Conservation (phyloP, 2,888 invertebrate genomes). For the Caradrina kadenii region DNA sequence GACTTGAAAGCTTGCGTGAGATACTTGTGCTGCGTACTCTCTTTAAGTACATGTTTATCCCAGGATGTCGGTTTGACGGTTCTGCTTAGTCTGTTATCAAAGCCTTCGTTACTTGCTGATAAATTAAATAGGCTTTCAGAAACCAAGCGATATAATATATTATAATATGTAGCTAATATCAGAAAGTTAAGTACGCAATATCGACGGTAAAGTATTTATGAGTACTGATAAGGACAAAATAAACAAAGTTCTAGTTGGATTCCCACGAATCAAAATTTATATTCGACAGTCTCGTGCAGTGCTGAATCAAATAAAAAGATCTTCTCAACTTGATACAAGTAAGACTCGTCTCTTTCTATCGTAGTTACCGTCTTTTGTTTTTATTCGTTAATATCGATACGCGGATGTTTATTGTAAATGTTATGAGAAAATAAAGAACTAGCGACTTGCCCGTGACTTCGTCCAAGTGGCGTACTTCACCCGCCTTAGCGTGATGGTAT, state of each 20-base stretch:
- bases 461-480: no score
- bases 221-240: conserved; percentile 26
- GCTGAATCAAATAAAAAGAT: neutral
- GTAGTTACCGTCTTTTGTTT: conserved; percentile 16
- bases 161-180: conserved; percentile 6
- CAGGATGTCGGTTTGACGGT: no score
- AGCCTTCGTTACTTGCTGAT: no score
- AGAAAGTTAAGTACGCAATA: conserved; percentile 12
- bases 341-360: neutral
- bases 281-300: neutral
- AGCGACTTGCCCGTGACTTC: no score
- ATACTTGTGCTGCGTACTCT: no score
- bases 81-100: no score
- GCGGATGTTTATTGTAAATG: no score
- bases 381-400: neutral
- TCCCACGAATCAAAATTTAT: conserved; percentile 4
- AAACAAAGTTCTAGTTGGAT: conserved; percentile 1
- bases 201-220: neutral
- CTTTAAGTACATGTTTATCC: no score
- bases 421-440: neutral
- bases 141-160: neutral
- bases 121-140: neutral
- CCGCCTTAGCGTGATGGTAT: no score
- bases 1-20: no score
- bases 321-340: neutral